Base-by-base conservation (phyloP, 2,113 vertebrate species). In the Enhydra lutris region DNA sequence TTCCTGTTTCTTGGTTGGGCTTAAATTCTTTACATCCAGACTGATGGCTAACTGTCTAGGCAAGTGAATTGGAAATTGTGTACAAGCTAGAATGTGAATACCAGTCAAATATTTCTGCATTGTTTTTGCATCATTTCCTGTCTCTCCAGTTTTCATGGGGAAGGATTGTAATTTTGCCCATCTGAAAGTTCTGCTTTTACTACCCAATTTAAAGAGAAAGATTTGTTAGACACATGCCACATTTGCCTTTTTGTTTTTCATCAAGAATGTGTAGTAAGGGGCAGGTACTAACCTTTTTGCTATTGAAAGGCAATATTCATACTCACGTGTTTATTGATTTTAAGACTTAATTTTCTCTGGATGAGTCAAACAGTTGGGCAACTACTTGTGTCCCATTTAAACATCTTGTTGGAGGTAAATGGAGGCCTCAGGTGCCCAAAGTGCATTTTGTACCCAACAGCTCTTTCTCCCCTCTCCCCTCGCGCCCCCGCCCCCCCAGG, bases 1-100 rank as follows among this genome's bases (percentile, higher is more conserved):
- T 96, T 97, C 97, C 97, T 97, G 92, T 97, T 95, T 94, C 89
- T 95, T 94, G 86, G 96, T 97, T 85, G 90, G n/a, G 87, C 71
- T 96, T 94, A 92, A 90, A 97, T 97, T 95, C 96, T 97, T 97
- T 96, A 95, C 82, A 95, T 91, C 63, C 80, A 97, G 80, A 94
- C 76, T 73, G 69, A 88, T 96, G 83, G 95, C 71, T 97, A 89
- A 91, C 91, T 93, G 50, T 96, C 57, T 96, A 95, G 50, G 95
- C 90, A 94, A 96, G 55, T 95, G 92, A 97, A 92, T 97, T 90
- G 96, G 94, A 97, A 95, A 88, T 92, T 94, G 87, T 97, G 80
- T 93, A 80, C 71, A 94, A 82, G 87, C 88, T 95, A 61, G 69
- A 96, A 45, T 95, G 52, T 95, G 92, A 97, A 95, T 94, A 52